Conservation (phyloP, 53 echinoderm and acorn worm species). For the Mesocentrotus franciscanus region DNA sequence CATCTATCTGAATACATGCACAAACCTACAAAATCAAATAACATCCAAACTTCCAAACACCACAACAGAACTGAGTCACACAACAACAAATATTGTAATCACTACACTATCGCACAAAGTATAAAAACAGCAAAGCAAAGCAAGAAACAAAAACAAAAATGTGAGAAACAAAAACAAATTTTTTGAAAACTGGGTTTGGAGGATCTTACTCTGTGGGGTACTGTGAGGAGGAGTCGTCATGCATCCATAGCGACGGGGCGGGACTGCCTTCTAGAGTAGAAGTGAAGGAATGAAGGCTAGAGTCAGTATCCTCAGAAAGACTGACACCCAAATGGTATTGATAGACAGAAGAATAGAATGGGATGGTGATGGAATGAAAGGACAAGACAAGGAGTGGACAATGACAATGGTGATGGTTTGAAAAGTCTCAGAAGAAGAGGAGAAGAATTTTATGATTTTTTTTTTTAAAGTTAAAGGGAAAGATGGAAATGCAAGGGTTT, state of each 20-base stretch:
- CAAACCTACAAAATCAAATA: neutral
- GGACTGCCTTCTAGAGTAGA: conserved; percentile 95
- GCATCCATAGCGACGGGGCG: conserved; percentile 61
- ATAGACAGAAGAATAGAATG: conserved; percentile 41
- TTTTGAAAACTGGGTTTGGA: conserved; percentile 38
- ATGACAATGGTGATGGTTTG: neutral
- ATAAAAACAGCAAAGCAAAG: conserved; percentile 60
- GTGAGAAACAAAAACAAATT: conserved; percentile 3
- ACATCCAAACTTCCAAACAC: conserved; percentile 34
- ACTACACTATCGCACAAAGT: conserved; percentile 35
- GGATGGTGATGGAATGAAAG: neutral
- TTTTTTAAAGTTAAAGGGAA: neutral
- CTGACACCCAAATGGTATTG: conserved; percentile 56
- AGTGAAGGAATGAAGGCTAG: conserved; percentile 97
- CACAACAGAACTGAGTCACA: neutral
- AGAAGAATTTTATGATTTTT: neutral
- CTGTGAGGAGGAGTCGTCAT: conserved; percentile 65
- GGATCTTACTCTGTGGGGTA: conserved; percentile 62
- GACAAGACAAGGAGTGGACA: neutral
- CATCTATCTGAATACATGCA: conserved; percentile 5
- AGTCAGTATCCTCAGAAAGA: conserved; percentile 75
- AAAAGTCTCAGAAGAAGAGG: neutral
- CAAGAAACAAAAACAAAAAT: conserved; percentile 47
- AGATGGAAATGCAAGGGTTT: neutral
- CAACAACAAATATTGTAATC: neutral